Conservation (phyloP, 2,888 invertebrate genomes). For the Ptychoptera contaminata region DNA sequence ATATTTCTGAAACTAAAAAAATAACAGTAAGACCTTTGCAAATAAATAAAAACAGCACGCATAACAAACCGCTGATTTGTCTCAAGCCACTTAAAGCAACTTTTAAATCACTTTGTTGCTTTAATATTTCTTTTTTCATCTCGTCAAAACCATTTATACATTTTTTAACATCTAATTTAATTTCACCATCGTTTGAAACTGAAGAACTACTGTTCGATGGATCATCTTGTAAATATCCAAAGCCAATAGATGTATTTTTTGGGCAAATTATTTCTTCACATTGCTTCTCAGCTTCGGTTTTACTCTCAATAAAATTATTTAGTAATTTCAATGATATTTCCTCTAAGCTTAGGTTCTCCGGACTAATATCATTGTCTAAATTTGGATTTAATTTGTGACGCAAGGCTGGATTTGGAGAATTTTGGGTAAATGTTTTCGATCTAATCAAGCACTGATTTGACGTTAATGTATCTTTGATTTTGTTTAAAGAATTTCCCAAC, state of each 20-base stretch:
- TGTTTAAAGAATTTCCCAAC: constrained; percentile 22
- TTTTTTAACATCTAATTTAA: constrained; percentile 45
- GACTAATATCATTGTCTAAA: constrained; percentile 35
- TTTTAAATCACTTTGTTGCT: constrained; percentile 46
- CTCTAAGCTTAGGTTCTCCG: constrained; percentile 50
- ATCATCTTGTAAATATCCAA: constrained; percentile 22
- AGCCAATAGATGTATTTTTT: constrained; percentile 15
- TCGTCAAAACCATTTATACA: constrained; percentile 45
- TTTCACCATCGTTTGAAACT: constrained; percentile 42
- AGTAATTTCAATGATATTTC: constrained; percentile 59
- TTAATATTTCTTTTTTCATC: constrained; percentile 42
- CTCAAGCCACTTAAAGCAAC: constrained; percentile 25
- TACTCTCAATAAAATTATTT: constrained; percentile 48
- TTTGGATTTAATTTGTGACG: constrained; percentile 32
- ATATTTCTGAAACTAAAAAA: not conserved
- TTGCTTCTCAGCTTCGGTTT: constrained; percentile 49
- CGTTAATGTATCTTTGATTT: constrained; percentile 17
- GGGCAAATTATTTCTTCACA: constrained; percentile 19
- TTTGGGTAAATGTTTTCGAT: constrained; percentile 52
- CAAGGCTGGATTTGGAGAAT: constrained; percentile 40
- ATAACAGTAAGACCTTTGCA: not conserved
- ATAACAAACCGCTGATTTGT: constrained; percentile 27
- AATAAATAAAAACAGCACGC: not conserved
- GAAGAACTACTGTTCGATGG: constrained; percentile 10
- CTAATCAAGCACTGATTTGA: constrained; percentile 24